Evolutionary conservation across 2,113 vertebrate genomes (phyloP).

Genomic region (Callipepla californica): DNA sequence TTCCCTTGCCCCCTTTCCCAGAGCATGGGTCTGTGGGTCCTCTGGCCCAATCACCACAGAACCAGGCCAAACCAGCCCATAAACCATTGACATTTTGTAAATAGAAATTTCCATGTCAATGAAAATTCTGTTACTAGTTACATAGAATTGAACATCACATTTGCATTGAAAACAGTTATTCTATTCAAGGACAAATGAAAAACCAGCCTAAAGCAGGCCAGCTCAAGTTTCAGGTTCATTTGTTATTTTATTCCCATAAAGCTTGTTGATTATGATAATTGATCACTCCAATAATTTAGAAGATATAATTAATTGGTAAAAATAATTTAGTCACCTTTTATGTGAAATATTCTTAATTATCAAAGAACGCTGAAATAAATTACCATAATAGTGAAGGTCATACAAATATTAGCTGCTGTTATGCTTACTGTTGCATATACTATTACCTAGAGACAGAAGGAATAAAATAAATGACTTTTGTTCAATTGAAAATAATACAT

Average conservation of each 20-base stretch:
- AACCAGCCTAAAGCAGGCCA: conserved; percentile 33
- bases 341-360: conserved; percentile 82
- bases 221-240: conserved; percentile 66
- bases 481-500: not conserved
- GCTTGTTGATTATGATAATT: conserved; percentile 82
- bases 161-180: not conserved
- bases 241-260: conserved; percentile 77
- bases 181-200: not conserved
- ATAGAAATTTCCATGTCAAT: not conserved
- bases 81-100: not conserved
- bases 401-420: conserved; percentile 69
- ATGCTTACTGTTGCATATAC: conserved; percentile 15
- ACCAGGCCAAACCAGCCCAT: too few species aligned
- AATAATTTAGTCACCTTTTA: conserved; percentile 74
- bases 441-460: not conserved
- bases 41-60: too few species aligned
- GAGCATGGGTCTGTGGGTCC: too few species aligned
- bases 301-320: conserved; percentile 78
- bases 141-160: not conserved
- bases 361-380: conserved; percentile 82
- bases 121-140: not conserved
- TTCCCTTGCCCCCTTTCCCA: too few species aligned
- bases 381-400: conserved; percentile 82
- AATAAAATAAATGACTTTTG: conserved; percentile 23
- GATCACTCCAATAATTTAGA: conserved; percentile 77